These are phyloP conservation scores for Sander lucioperca DNA, from an alignment of 2,113 vertebrate species.

Conservation along the genomic window DNA sequence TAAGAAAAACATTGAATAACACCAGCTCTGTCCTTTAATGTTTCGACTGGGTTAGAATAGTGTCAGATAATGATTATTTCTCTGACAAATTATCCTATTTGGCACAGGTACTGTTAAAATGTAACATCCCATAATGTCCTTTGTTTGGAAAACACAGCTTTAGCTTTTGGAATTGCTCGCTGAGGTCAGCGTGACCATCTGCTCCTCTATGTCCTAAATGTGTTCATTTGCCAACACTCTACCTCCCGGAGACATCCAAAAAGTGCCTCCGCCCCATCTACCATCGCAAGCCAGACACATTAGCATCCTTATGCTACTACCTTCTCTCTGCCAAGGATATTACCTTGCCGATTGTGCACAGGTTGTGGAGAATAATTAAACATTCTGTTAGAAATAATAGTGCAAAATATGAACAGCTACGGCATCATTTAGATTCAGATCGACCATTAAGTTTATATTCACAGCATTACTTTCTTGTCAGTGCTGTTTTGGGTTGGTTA, in stretches of 20 bases:
- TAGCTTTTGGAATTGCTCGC: slow-evolving; percentile 44
- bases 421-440: background rate
- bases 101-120: background rate
- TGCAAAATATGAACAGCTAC: background rate
- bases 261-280: slow-evolving; percentile 5
- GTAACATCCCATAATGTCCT: slow-evolving; percentile 42
- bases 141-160: slow-evolving; percentile 46
- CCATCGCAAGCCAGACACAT: slow-evolving; percentile 32
- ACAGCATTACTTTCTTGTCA: background rate
- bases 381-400: slow-evolving; percentile 16
- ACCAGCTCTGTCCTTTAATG: background rate
- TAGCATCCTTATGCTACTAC: slow-evolving; percentile 42
- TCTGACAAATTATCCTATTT: slow-evolving; percentile 30
- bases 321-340: slow-evolving; percentile 36
- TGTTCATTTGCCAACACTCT: slow-evolving; percentile 47
- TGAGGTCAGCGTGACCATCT: slow-evolving; percentile 66
- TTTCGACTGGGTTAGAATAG: background rate
- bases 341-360: slow-evolving; percentile 30
- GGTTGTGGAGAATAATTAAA: slow-evolving; percentile 36
- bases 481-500: background rate
- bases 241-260: slow-evolving; percentile 56
- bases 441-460: background rate
- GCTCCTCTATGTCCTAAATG: slow-evolving; percentile 34
- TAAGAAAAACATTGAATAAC: background rate
- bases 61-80: slow-evolving; percentile 2